phyloP scores from a whole-genome alignment of 2,888 invertebrate species.

The Anticlea derivata region DNA sequence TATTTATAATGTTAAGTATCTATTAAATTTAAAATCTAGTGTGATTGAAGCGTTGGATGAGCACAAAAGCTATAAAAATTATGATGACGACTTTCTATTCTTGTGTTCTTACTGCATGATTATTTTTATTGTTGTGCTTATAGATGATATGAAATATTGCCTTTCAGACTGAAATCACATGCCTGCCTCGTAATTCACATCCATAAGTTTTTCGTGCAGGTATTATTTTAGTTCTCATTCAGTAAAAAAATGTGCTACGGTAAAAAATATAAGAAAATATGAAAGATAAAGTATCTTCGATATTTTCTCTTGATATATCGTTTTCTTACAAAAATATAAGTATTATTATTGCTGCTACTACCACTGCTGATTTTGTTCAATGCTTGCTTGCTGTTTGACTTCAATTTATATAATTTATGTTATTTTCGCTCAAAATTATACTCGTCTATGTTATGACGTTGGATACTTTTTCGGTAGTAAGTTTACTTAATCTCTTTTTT shows the following conservation, averaged over 20 bases:
- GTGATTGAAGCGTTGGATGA: too few relatives aligned
- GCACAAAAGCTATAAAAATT: too few relatives aligned
- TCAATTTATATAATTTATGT: not conserved
- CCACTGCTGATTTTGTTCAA: not conserved
- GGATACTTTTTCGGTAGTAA: not conserved
- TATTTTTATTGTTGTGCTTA: not conserved
- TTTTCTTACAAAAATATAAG: not conserved
- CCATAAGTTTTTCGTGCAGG: not conserved
- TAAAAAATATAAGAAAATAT: not conserved
- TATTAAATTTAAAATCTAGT: too few relatives aligned
- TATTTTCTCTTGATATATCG: not conserved
- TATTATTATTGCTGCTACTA: not conserved
- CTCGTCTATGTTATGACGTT: not conserved
- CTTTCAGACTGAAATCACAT: constrained; percentile 5
- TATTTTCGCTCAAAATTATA: too few relatives aligned
- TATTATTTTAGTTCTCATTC: not conserved
- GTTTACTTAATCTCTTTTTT: constrained; percentile 43
- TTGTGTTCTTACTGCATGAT: not conserved
- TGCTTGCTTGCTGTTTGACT: too few relatives aligned
- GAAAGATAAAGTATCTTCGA: not conserved
- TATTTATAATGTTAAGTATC: too few relatives aligned
- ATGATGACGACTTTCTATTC: too few relatives aligned
- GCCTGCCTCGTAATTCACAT: not conserved
- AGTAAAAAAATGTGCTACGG: not conserved
- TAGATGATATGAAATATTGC: constrained; percentile 13